Evolutionary conservation across 2,797 vertebrate genomes (phyloP), one percentile per base, ranked within the genome.

Genomic region (Champsocephalus esox): DNA sequence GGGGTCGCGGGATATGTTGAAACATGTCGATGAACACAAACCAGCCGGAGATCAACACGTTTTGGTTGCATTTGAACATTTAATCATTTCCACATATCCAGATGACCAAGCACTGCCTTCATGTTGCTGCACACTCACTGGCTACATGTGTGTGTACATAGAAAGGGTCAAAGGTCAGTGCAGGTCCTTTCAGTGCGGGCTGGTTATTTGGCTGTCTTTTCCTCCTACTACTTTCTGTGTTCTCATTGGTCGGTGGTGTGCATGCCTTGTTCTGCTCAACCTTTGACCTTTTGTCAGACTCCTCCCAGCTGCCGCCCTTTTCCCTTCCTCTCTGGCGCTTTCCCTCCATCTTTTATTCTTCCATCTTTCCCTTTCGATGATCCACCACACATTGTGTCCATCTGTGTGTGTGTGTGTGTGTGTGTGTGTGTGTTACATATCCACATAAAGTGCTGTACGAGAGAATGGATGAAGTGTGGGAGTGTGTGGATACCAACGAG

Each of bases 261-360:
- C 97, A 97, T 97, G 97, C 79, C 85, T 85, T 75, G 74, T 86
- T 79, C 79, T 76, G 62, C 75, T 61, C 79, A 5, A 82, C 72
- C 92, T 94, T 89, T 75, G 64, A 34, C 88, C 87, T 90, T 75
- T 87, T 28, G 82, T 91, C 88, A 82, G 85, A 60, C 92, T 94
- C 81, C 72, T 70, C 73, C 90, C 95, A 94, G 94, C 95, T 88
- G 94, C 95, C 50, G 83, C 91, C 93, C 90, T 93, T 92, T 92
- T 62, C 82, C 68, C 77, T 73, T 83, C 77, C 62, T 66, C 62
- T 72, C 58, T 57, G 56, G 65, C 9, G 49, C 52, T 66, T 45
- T 73, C 28, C 63, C 49, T 70, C 49, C 63, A 32, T 43, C 48
- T 9, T 70, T 28, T 4, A 28, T 28, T 70, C 45, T 59, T 64